Percentiles rank a stretch among this genome's conserved stretches.
Conservation (phyloP, 1,140 invertebrate genomes). For the Rhysida immarginata region DNA sequence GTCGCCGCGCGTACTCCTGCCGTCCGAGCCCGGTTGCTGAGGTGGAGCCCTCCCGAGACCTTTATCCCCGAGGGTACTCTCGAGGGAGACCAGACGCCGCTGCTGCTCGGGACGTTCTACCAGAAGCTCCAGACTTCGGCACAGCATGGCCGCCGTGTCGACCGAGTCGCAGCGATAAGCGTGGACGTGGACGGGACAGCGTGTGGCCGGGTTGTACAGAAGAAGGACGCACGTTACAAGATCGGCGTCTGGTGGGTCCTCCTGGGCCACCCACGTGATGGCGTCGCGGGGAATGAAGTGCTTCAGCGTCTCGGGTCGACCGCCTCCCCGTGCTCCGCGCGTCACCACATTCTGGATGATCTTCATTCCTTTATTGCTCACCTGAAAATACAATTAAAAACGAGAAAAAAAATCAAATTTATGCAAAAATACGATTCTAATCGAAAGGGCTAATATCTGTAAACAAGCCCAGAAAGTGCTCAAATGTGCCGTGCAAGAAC, state of each 20-base stretch:
- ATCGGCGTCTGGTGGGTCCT: constrained; percentile 48
- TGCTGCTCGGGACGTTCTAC: constrained; percentile 72
- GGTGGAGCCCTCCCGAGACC: constrained; percentile 24
- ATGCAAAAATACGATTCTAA: too few species aligned
- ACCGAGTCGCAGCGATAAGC: constrained; percentile 87
- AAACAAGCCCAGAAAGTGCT: too few species aligned
- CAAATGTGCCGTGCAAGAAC: too few species aligned
- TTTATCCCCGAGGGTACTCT: constrained; percentile 38
- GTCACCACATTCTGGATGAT: constrained; percentile 69
- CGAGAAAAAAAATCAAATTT: neutral
- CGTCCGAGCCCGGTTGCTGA: neutral
- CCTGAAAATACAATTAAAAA: constrained; percentile 38
- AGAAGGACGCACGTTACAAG: constrained; percentile 78
- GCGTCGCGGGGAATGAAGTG: constrained; percentile 89
- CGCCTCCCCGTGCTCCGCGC: too few species aligned
- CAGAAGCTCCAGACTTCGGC: constrained; percentile 60
- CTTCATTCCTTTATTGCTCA: constrained; percentile 83
- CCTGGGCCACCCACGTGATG: constrained; percentile 67
- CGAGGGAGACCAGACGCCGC: constrained; percentile 66
- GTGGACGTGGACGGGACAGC: constrained; percentile 76
- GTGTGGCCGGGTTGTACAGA: constrained; percentile 79
- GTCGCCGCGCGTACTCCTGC: constrained; percentile 11
- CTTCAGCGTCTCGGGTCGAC: constrained; percentile 10
- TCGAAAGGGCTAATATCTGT: too few species aligned
- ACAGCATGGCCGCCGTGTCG: constrained; percentile 72